Evolutionary conservation across 2,113 vertebrate species (phyloP).

Genomic region (Saguinus imperator): DNA sequence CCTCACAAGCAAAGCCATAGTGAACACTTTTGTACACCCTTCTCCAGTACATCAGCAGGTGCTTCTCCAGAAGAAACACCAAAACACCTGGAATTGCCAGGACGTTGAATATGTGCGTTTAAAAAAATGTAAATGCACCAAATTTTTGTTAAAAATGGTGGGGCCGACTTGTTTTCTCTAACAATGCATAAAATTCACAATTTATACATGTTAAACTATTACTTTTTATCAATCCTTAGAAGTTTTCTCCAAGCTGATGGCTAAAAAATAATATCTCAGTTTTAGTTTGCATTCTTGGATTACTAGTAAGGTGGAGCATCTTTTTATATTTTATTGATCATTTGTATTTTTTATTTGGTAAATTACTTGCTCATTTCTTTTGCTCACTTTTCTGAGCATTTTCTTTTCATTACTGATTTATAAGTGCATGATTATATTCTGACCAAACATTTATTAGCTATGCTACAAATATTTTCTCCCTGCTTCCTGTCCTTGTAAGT

Average conservation of each 20-base stretch:
- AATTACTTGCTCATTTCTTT: neutral
- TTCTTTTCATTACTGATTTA: neutral
- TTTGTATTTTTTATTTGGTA: neutral
- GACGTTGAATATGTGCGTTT: neutral
- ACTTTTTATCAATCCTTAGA: neutral
- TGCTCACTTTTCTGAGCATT: neutral
- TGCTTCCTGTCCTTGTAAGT: neutral
- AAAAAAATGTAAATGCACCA: neutral
- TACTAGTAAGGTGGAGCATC: neutral
- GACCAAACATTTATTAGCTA: neutral
- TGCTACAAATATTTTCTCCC: neutral
- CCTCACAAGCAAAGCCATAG: neutral
- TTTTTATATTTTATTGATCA: neutral
- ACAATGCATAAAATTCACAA: neutral
- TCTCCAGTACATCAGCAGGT: neutral
- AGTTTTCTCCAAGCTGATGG: neutral
- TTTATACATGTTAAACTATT: neutral
- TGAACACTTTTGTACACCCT: neutral
- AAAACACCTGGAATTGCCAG: neutral
- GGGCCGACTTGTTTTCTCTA: neutral
- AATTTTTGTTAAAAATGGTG: neutral
- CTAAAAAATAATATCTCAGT: neutral
- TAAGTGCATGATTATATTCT: neutral
- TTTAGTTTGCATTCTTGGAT: constrained; percentile 42
- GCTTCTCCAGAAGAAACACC: neutral